phyloP scores from a whole-genome alignment of 2,797 vertebrate genomes.

The Schizothorax lantsangensis region DNA sequence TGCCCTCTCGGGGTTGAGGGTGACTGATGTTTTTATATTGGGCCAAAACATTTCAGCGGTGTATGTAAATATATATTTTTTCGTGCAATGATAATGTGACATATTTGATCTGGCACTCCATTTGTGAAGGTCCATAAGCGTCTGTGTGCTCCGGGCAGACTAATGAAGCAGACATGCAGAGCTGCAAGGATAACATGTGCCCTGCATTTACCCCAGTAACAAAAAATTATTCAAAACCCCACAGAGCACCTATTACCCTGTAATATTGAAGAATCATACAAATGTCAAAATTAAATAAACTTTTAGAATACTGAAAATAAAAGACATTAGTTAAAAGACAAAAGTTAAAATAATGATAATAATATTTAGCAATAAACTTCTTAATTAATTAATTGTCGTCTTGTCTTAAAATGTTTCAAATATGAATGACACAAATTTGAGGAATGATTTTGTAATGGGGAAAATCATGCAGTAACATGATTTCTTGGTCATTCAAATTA shows the following conservation, averaged over 20 bases:
- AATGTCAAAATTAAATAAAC: not conserved
- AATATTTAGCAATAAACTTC: not conserved
- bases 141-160: conserved; percentile 52
- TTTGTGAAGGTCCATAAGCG: conserved; percentile 41
- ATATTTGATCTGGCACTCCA: conserved; percentile 51
- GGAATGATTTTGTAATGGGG: not conserved
- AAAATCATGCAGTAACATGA: not conserved
- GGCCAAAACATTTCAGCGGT: not conserved
- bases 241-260: conserved; percentile 18
- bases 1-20: not conserved
- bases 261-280: conserved; percentile 14
- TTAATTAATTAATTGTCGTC: not conserved
- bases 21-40: conserved; percentile 14
- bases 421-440: not conserved
- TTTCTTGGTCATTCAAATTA: not conserved
- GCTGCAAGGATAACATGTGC: conserved; percentile 54
- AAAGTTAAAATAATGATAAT: too few relatives aligned
- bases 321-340: not conserved
- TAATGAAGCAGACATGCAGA: conserved; percentile 57
- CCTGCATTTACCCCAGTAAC: conserved; percentile 54
- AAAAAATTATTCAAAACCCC: conserved; percentile 36
- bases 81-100: conserved; percentile 41
- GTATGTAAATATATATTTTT: conserved; percentile 10
- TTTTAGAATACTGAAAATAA: not conserved
- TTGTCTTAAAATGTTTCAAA: not conserved